Conservation (phyloP, 2,888 invertebrate genomes). For the Chaetogeoica ovagalla region DNA sequence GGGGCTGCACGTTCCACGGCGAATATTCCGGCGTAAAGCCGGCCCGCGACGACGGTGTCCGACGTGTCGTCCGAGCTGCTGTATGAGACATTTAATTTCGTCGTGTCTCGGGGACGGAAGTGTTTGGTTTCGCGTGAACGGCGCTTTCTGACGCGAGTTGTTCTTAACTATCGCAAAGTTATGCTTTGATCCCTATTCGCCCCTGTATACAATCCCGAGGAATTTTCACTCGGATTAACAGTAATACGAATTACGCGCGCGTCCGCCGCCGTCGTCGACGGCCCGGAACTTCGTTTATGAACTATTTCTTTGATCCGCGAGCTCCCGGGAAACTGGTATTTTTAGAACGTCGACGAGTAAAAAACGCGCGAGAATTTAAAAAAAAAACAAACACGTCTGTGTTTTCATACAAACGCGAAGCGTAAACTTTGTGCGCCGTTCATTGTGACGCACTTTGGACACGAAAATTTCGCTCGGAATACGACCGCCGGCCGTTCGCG, state of each 20-base stretch:
- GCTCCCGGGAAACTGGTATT: not conserved
- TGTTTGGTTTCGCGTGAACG: not conserved
- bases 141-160: constrained; percentile 28
- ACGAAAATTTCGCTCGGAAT: no score
- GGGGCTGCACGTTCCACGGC: no score
- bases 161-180: constrained; percentile 32
- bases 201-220: not conserved
- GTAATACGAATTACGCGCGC: constrained; percentile 1
- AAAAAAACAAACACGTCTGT: no score
- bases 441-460: no score
- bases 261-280: not conserved
- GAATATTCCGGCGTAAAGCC: not conserved
- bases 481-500: no score
- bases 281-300: constrained; percentile 10
- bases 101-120: constrained; percentile 15
- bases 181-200: constrained; percentile 23
- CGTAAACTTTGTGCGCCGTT: no score
- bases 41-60: not conserved
- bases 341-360: not conserved
- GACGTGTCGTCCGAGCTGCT: constrained; percentile 10
- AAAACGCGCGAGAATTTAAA: no score
- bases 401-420: no score
- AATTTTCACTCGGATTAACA: constrained; percentile 34
- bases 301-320: constrained; percentile 40
- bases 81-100: constrained; percentile 41